Conservation (phyloP, 2,797 vertebrate species). For the Cephalopachus bancanus region DNA sequence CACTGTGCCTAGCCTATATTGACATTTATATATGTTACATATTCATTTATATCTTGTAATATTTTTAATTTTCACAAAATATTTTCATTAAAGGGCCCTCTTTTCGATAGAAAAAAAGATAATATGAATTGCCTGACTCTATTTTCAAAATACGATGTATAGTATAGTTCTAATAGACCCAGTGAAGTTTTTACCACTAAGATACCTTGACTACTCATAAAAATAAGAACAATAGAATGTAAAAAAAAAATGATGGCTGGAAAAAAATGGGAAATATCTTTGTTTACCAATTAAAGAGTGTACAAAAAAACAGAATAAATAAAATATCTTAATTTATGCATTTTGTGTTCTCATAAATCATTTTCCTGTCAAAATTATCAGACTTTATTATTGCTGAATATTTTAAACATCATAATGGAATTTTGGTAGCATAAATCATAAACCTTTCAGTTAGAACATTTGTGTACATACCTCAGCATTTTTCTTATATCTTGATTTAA, state of each 20-base stretch:
- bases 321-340: conserved; percentile 87
- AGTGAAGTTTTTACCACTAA: conserved; percentile 57
- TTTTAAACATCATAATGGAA: conserved; percentile 95
- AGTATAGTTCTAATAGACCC: conserved; percentile 58
- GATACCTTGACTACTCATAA: conserved; percentile 52
- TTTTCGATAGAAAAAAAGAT: conserved; percentile 57
- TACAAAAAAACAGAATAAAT: conserved; percentile 80
- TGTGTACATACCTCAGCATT: conserved; percentile 83
- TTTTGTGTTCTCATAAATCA: conserved; percentile 90
- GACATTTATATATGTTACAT: neutral
- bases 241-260: neutral
- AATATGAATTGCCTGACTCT: neutral
- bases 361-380: conserved; percentile 93
- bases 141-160: conserved; percentile 55
- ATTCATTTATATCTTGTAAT: neutral
- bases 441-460: conserved; percentile 79
- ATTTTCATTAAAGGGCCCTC: neutral
- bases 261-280: conserved; percentile 70
- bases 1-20: neutral
- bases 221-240: conserved; percentile 65
- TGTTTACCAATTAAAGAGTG: conserved; percentile 78
- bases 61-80: conserved; percentile 44
- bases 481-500: conserved; percentile 76
- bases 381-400: conserved; percentile 95
- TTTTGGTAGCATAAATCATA: conserved; percentile 95